Evolutionary conservation across 2,797 vertebrate genomes (phyloP).

Genomic region (Bradypodion pumilum): DNA sequence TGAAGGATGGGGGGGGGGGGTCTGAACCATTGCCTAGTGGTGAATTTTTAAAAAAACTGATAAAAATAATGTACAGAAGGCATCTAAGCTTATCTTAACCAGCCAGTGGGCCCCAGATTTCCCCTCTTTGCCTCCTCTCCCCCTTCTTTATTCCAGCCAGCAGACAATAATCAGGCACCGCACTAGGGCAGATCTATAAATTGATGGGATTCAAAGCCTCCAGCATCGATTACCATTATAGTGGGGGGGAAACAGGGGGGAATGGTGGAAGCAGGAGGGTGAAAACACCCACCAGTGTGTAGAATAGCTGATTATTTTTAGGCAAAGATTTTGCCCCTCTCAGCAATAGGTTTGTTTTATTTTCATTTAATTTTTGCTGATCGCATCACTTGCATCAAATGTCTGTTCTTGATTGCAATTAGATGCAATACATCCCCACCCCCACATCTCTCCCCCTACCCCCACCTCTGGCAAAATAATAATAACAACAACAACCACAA

Average conservation of each 20-base stretch:
- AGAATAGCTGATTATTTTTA: constrained; percentile 99
- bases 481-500: constrained; percentile 86
- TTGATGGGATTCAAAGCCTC: constrained; percentile 99
- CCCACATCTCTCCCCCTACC: constrained; percentile 28
- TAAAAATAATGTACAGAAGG: constrained; percentile 90
- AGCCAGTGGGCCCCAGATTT: constrained; percentile 76
- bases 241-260: constrained; percentile 70
- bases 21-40: constrained; percentile 69
- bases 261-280: background rate
- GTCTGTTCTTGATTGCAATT: constrained; percentile 99
- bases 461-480: background rate
- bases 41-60: constrained; percentile 80
- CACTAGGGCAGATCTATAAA: constrained; percentile 99
- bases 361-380: constrained; percentile 85
- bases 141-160: constrained; percentile 26
- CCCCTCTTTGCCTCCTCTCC: constrained; percentile 23
- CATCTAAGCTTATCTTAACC: constrained; percentile 94
- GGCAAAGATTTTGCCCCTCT: constrained; percentile 99
- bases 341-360: constrained; percentile 99
- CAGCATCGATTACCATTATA: constrained; percentile 99
- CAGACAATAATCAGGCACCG: constrained; percentile 92
- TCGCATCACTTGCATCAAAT: constrained; percentile 98
- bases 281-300: constrained; percentile 84
- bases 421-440: constrained; percentile 85
- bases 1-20: background rate